These are phyloP conservation scores for Torymus auratus DNA, from an alignment of 2,888 invertebrate genomes.

Conservation along the genomic window DNA sequence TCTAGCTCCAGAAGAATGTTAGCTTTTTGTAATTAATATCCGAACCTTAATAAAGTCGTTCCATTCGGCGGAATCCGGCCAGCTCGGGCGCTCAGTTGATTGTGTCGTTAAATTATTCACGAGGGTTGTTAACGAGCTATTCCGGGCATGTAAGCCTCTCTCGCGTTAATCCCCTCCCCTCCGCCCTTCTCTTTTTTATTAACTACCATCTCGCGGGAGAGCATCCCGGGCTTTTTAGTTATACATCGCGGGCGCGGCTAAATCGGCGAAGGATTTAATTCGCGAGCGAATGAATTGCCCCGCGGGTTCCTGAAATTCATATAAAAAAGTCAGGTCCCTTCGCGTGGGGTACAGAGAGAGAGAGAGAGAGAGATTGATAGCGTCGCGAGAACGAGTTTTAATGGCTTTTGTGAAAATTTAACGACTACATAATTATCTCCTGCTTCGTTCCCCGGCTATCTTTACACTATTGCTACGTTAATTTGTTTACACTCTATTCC, in stretches of 20 bases:
- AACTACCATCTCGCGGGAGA: neutral
- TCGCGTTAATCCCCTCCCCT: conserved; percentile 13
- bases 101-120: conserved; percentile 50
- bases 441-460: too few species aligned
- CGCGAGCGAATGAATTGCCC: conserved; percentile 19
- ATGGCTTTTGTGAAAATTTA: too few species aligned
- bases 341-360: neutral
- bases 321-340: neutral
- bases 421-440: too few species aligned
- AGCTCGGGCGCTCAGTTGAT: conserved; percentile 12
- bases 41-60: conserved; percentile 31
- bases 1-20: neutral
- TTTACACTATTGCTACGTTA: too few species aligned
- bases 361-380: neutral
- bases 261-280: conserved; percentile 14
- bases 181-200: neutral
- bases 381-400: too few species aligned
- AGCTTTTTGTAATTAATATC: conserved; percentile 35
- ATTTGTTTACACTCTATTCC: too few species aligned
- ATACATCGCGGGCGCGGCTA: neutral
- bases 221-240: conserved; percentile 24
- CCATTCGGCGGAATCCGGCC: conserved; percentile 2
- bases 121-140: conserved; percentile 48
- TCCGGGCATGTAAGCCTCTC: conserved; percentile 33
- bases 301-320: neutral